Base-by-base conservation (phyloP, 1,140 invertebrate species). In the Scaptodrosophila lebanonensis region DNA sequence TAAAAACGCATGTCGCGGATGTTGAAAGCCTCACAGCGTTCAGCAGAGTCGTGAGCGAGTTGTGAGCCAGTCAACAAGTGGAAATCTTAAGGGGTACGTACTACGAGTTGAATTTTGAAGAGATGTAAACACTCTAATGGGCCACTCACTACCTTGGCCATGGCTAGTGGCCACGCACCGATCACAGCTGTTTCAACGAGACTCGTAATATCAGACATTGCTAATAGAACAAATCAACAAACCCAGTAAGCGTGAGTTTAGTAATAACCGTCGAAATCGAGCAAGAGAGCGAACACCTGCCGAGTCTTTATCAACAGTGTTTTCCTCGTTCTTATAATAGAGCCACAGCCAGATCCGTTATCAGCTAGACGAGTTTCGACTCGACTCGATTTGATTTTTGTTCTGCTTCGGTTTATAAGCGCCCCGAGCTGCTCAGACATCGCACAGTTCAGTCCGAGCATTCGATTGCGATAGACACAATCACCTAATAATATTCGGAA, bases 361-460 rank as follows among this genome's bases (percentile, higher is more conserved):
- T 63, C 60, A 58, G 54, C 9, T 11, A 2, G 45, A 60, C 53
- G 39, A 56, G 35, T 22, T 38, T 30, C n/a, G n/a, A n/a, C n/a
- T n/a, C n/a, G n/a, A n/a, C n/a, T n/a, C n/a, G n/a, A n/a, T n/a
- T n/a, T n/a, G n/a, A n/a, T n/a, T n/a, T n/a, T n/a, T n/a, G n/a
- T n/a, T n/a, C n/a, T n/a, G n/a, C n/a, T 22, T 13, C 30, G 54
- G 51, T 57, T 59, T 63, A 59, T 44, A 63, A 50, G 47, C 40
- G 32, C 44, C 30, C 44, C 13, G 33, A 30, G 7, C 42, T 25
- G 42, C 13, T 7, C 20, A 8, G 29, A 5, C 42, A 12, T 32
- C 16, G 32, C 45, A 33, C 60, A 63, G 60, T 63, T 20, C 12
- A 2, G 7, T 6, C 5, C 42, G 25, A 58, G 60, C 27, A 3